Evolutionary conservation across 2,888 invertebrate species (phyloP).

Genomic region (Eupithecia abbreviata): DNA sequence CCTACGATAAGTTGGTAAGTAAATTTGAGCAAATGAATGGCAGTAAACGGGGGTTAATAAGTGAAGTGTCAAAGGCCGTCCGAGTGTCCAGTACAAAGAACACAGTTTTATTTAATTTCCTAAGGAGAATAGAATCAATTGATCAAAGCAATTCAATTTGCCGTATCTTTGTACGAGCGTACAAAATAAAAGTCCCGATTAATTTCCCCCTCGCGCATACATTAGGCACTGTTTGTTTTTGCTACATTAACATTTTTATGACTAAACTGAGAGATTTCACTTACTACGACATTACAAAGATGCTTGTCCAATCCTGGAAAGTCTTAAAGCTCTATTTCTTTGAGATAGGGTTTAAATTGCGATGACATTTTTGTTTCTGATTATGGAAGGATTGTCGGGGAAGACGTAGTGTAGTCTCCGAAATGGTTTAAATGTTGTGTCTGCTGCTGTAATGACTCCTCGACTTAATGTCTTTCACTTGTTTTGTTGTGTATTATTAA

Average conservation of each 20-base stretch:
- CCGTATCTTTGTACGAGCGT: conserved; percentile 58
- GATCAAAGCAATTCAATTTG: conserved; percentile 61
- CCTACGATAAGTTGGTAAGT: too few relatives aligned
- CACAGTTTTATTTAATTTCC: conserved; percentile 20
- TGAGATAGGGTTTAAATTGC: conserved; percentile 33
- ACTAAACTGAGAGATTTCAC: conserved; percentile 80
- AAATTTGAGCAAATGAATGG: neutral
- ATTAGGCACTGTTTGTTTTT: conserved; percentile 81
- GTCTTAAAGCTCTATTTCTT: conserved; percentile 29
- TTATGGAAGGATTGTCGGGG: conserved; percentile 22
- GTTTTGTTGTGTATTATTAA: conserved; percentile 31
- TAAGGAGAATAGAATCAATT: conserved; percentile 51
- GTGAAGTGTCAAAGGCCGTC: neutral
- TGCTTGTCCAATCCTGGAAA: conserved; percentile 25
- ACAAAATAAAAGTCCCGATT: conserved; percentile 62
- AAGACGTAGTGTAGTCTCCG: conserved; percentile 38
- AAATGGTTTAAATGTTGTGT: conserved; percentile 45
- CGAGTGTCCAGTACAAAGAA: conserved; percentile 8
- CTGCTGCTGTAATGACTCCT: conserved; percentile 40
- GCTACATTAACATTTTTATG: conserved; percentile 83
- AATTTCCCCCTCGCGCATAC: conserved; percentile 78
- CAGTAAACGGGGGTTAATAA: neutral
- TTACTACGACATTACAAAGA: conserved; percentile 65
- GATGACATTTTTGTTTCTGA: neutral
- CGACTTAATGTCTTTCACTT: conserved; percentile 41